Percentiles rank a stretch among this genome's conserved stretches.
These are phyloP conservation scores for Dryobota labecula DNA, from an alignment of 2,888 invertebrate species.

Conservation along the genomic window DNA sequence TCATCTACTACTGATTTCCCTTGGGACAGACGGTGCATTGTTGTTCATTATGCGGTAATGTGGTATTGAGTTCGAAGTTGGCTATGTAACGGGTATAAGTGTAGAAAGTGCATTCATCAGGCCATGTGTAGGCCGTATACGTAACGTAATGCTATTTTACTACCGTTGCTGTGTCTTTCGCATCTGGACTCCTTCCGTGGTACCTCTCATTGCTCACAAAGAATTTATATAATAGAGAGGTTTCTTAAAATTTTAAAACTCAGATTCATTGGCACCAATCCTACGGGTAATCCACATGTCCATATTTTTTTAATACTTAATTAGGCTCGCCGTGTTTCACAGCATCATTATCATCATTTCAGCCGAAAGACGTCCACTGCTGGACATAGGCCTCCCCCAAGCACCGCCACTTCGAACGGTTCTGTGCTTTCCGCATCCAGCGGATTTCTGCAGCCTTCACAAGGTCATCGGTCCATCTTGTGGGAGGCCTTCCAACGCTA, in stretches of 20 bases:
- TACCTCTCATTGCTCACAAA: not conserved
- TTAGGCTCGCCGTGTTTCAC: not conserved
- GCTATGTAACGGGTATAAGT: constrained; percentile 7
- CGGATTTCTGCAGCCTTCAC: too few species aligned
- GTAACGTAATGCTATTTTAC: constrained; percentile 21
- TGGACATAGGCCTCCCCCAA: too few species aligned
- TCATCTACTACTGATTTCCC: constrained; percentile 44
- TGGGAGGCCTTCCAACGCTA: too few species aligned
- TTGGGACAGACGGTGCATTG: constrained; percentile 34
- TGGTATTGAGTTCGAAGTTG: constrained; percentile 1
- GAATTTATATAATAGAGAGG: not conserved
- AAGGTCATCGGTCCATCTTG: too few species aligned
- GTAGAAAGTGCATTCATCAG: constrained; percentile 36
- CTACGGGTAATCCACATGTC: not conserved
- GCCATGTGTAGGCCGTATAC: constrained; percentile 16
- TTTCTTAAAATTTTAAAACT: too few species aligned
- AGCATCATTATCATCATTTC: too few species aligned
- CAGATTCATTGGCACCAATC: not conserved
- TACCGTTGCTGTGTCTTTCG: not conserved
- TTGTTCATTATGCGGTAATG: constrained; percentile 24
- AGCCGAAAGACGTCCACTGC: too few species aligned
- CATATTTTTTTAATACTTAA: too few species aligned
- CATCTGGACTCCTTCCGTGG: not conserved
- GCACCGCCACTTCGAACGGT: too few species aligned
- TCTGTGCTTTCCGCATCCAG: too few species aligned